Evolutionary conservation across 2,888 invertebrate genomes (phyloP), one percentile per base, ranked within the genome.

Genomic region (Eueremaeus valkanovi): DNA sequence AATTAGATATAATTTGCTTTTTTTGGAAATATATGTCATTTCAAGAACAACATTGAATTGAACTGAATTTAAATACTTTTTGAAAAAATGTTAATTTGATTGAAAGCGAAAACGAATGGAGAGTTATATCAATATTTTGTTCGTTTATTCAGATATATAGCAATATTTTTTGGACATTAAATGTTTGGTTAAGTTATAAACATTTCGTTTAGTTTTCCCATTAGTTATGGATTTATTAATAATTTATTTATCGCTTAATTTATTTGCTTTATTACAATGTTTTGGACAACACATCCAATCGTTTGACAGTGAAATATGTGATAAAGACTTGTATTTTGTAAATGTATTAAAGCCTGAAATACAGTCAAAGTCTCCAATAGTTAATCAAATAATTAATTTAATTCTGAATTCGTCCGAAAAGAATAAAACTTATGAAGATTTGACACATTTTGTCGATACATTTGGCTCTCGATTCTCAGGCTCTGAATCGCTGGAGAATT

Each of bases 381-480:
- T 66, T 5, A 66, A 33, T 36, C 16, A 49, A 27, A 55, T 75
- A 16, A 72, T 75, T 18, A 45, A 75, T 49, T 42, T 42, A 24
- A 27, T 75, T 8, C 51, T 73, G 42, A 75, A 55, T 36, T 61
- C 68, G 1, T 72, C 33, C n/a, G 86, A 87, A 81, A 86, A 86
- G 81, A 86, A 86, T 13, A 85, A 84, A 81, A 88, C 88, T 0
- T 89, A 87, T 82, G 81, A 86, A 42, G 87, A 85, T 78, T 80
- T 88, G 58, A 83, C 85, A 0, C 79, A 81, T 6, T 87, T 88
- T 79, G 85, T 86, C 0, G 87, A 88, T 78, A 88, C 84, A 78
- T 90, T 89, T 83, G 90, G 90, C 0, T 83, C 87, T 13, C 84
- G 91, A 72, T 85, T 88, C 24, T 85, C 89, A 0, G 90, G 91